Evolutionary conservation across 2,888 invertebrate genomes (phyloP), one percentile per base, ranked within the genome.

Genomic region (Acanthococcus lagerstroemiae): DNA sequence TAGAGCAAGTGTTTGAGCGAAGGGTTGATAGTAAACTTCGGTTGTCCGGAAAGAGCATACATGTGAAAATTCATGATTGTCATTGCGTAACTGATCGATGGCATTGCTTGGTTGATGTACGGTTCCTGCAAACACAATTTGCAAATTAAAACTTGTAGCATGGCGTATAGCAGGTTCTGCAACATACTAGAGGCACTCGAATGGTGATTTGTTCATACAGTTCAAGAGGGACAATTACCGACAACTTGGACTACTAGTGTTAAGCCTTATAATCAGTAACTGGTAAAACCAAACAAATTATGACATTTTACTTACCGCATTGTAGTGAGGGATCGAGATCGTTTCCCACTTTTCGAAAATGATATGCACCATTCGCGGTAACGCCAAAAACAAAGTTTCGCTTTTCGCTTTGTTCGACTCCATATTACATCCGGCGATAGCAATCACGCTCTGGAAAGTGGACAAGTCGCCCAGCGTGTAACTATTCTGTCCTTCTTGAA

Each of bases 51-150:
- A 15, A 87, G 76, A 1, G 83, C 82, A 50, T 81, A 80, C 65
- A 85, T 78, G 72, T 87, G 86, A 25, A 83, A 81, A 69, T 80
- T 82, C 37, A 90, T 83, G 4, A 90, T 83, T 63, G 84, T 83
- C n/a, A 89, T 79, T 2, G 90, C 83, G 70, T 88, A 90, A 72
- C 86, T 89, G 74, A 92, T 91, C 0, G 87, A 85, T 15, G 91
- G 90, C 69, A 91, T 86, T 15, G 63, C 27, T 3, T 63, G 63
- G 54, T 63, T 63, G 17, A 54, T 50, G 19, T 63, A 63, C 0
- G 63, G 63, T 44, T 63, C 63, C 63, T 63, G 5, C 6, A 44
- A n/a, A n/a, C n/a, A n/a, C n/a, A n/a, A n/a, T n/a, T n/a, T n/a
- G n/a, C n/a, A n/a, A n/a, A n/a, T n/a, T n/a, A n/a, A n/a, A n/a